These are phyloP conservation scores for Meloidogyne exigua DNA, from an alignment of 1,140 invertebrate species.

Conservation along the genomic window DNA sequence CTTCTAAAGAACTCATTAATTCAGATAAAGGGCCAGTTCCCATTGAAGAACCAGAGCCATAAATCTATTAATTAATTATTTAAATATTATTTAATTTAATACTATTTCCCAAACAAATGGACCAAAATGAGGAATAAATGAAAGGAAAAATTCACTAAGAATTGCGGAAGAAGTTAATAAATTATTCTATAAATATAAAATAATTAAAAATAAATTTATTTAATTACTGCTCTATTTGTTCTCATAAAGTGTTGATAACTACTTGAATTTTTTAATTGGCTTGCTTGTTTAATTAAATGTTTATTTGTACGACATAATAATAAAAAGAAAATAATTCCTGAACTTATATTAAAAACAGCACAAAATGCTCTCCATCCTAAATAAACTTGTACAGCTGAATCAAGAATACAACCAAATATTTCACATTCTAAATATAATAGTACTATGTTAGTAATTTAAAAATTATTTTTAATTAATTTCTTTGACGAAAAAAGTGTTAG, in stretches of 20 bases:
- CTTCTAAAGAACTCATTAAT: slow-evolving; percentile 20
- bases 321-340: slow-evolving; percentile 10
- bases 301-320: slow-evolving; percentile 7
- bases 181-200: slow-evolving; percentile 18
- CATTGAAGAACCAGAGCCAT: slow-evolving; percentile 17
- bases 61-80: slow-evolving; percentile 1
- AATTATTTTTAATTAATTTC: too few relatives aligned
- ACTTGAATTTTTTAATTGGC: neutral
- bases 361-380: slow-evolving; percentile 22
- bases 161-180: slow-evolving; percentile 13
- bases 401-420: slow-evolving; percentile 28
- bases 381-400: slow-evolving; percentile 16
- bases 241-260: slow-evolving; percentile 8
- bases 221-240: slow-evolving; percentile 20
- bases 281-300: neutral
- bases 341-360: slow-evolving; percentile 17
- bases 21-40: slow-evolving; percentile 21
- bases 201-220: neutral
- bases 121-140: slow-evolving; percentile 20
- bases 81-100: neutral
- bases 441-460: too few relatives aligned
- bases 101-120: slow-evolving; percentile 24
- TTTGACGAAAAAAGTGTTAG: too few relatives aligned
- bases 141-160: slow-evolving; percentile 22
- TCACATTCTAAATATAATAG: slow-evolving; percentile 20